A percentile compares a stretch with the other conserved stretches of the same genome.
phyloP scores from a whole-genome alignment of 2,888 invertebrate genomes.

The Apantesis nais region DNA sequence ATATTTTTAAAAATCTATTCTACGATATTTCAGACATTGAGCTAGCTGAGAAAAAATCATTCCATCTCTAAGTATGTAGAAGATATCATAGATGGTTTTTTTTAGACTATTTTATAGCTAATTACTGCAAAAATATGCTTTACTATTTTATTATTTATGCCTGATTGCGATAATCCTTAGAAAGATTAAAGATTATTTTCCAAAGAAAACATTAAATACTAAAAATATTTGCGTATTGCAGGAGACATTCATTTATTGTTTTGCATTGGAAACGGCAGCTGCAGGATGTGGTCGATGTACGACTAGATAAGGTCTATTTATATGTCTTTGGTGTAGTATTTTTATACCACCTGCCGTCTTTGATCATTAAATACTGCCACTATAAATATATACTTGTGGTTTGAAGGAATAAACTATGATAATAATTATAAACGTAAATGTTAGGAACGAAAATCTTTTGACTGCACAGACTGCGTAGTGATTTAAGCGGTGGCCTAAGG shows the following conservation, averaged over 20 bases:
- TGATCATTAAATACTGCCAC: not conserved
- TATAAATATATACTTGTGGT: not conserved
- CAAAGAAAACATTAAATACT: not conserved
- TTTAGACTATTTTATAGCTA: too few relatives aligned
- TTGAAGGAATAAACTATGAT: not conserved
- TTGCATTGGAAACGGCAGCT: constrained; percentile 33
- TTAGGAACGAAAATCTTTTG: not conserved
- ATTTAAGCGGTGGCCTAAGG: too few relatives aligned
- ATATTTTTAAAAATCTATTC: too few relatives aligned
- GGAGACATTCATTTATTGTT: constrained; percentile 13
- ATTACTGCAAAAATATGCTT: too few relatives aligned
- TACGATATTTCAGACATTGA: too few relatives aligned
- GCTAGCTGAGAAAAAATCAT: too few relatives aligned
- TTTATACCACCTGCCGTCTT: constrained; percentile 42
- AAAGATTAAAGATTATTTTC: not conserved
- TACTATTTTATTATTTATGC: too few relatives aligned
- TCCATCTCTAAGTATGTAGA: too few relatives aligned
- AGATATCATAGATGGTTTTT: too few relatives aligned
- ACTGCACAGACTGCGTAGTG: too few relatives aligned
- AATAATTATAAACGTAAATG: not conserved
- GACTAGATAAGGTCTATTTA: constrained; percentile 40
- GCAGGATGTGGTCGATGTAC: constrained; percentile 41
- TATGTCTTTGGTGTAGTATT: constrained; percentile 31
- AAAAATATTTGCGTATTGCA: constrained; percentile 15
- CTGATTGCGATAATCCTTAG: not conserved